Percentiles rank a stretch among this genome's conserved stretches.
These are phyloP conservation scores for Colaptes auratus DNA, from an alignment of 2,113 vertebrate genomes.

Conservation along the genomic window DNA sequence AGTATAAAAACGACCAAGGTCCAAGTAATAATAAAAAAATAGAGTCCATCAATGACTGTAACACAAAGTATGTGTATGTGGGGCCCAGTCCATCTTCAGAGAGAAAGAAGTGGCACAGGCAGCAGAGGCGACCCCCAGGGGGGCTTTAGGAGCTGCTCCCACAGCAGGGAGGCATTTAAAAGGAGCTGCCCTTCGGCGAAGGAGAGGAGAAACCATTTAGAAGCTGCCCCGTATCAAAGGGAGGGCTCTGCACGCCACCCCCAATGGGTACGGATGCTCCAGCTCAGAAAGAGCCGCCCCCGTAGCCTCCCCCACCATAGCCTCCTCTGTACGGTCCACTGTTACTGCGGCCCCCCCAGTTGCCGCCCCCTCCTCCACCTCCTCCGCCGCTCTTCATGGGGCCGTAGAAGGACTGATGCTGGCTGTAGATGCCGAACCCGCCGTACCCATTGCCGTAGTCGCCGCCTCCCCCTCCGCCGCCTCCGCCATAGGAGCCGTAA, in stretches of 20 bases:
- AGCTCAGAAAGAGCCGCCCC: constrained; percentile 77
- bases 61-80: constrained; percentile 83
- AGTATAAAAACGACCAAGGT: constrained; percentile 87
- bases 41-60: constrained; percentile 87
- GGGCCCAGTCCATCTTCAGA: constrained; percentile 80
- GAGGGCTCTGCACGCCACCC: constrained; percentile 54
- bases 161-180: constrained; percentile 66
- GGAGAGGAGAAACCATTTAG: constrained; percentile 48
- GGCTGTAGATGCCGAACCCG: constrained; percentile 92
- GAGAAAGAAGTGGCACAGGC: constrained; percentile 73
- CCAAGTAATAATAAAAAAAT: constrained; percentile 88
- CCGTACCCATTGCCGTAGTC: constrained; percentile 92
- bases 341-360: constrained; percentile 86
- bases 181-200: constrained; percentile 61
- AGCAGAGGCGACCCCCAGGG: constrained; percentile 65
- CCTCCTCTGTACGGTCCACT: constrained; percentile 88
- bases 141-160: constrained; percentile 70
- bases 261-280: neutral
- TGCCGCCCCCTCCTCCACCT: constrained; percentile 84
- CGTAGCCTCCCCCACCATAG: constrained; percentile 83
- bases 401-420: constrained; percentile 91
- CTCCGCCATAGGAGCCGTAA: constrained; percentile 78
- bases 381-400: constrained; percentile 93
- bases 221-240: constrained; percentile 54
- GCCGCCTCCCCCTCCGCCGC: constrained; percentile 80